Percentiles rank a stretch among this genome's conserved stretches.
Conservation (phyloP, 2,888 invertebrate genomes). For the Machimus atricapillus region DNA sequence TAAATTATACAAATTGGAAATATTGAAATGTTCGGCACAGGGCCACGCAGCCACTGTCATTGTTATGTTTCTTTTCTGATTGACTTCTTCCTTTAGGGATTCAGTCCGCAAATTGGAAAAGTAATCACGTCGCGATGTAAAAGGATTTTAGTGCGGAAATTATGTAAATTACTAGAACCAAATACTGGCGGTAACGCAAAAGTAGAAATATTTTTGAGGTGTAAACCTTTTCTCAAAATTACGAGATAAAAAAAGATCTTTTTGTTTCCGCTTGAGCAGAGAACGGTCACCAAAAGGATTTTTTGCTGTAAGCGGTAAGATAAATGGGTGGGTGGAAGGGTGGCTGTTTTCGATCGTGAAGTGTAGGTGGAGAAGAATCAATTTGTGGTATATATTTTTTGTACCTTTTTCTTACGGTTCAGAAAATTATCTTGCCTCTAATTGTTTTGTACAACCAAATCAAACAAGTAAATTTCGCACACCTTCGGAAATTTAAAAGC, state of each 20-base stretch:
- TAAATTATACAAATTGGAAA: background rate
- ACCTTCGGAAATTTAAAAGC: no score
- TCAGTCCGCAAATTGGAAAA: background rate
- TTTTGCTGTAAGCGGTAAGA: background rate
- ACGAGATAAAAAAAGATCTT: background rate
- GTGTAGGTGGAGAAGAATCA: background rate
- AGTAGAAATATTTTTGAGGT: background rate
- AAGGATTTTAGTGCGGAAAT: slow-evolving; percentile 14
- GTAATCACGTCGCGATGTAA: slow-evolving; percentile 7
- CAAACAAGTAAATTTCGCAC: background rate
- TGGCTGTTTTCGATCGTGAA: background rate
- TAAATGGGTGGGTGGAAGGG: background rate
- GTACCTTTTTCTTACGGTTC: background rate
- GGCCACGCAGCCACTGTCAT: background rate
- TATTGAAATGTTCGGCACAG: background rate
- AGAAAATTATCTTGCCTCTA: background rate
- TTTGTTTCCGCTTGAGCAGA: background rate
- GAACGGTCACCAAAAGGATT: background rate
- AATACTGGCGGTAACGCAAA: background rate
- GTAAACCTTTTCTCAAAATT: background rate
- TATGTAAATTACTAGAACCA: background rate
- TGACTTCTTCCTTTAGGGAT: background rate
- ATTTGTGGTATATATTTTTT: background rate
- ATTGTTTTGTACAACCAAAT: background rate
- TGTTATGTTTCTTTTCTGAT: background rate